Evolutionary conservation across 2,888 invertebrate genomes (phyloP), one percentile per base, ranked within the genome.

Genomic region (Tenthredo amoena): DNA sequence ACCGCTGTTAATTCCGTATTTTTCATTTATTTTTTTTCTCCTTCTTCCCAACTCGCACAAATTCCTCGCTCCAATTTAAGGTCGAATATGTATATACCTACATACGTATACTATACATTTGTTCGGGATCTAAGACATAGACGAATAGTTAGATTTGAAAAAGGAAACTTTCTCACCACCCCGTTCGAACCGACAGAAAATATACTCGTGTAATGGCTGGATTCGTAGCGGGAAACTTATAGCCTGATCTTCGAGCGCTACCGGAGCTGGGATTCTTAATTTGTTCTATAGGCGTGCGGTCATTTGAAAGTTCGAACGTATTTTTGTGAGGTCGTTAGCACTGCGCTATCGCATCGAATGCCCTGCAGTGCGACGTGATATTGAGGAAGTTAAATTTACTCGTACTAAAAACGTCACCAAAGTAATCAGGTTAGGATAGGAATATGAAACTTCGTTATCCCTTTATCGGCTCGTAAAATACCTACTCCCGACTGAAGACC

Each of bases 361-460:
- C 68, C 47, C 34, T 68, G 68, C 26, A 68, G 68, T 68, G 68
- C 47, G 18, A 71, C 71, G 50, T 47, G 83, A 83, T 83, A 83
- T 83, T 71, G 83, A 83, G 18, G 68, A 50, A 83, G 65, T 65
- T 68, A 68, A 83, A 83, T 83, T 83, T 83, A 83, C 71, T 83
- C 83, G n/a, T 47, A 83, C 31, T 83, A 50, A 68, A 83, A 68
- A 83, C 83, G 83, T 68, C 83, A 68, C 43, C 34, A 62, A 31
- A 71, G 83, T 83, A 83, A 83, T 83, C 83, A 68, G 83, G 83
- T 71, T 83, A 65, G 50, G 81, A 26, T 37, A 31, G 40, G 37
- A 62, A 62, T 37, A 58, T 81, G 81, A 58, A 81, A 65, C 62
- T 77, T 55, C 31, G 77, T 50, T 65, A 26, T 62, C 62, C 81